Percentiles rank a stretch among this genome's conserved stretches.
Conservation (phyloP, 1,140 invertebrate genomes). For the Eubasilissa regina region DNA sequence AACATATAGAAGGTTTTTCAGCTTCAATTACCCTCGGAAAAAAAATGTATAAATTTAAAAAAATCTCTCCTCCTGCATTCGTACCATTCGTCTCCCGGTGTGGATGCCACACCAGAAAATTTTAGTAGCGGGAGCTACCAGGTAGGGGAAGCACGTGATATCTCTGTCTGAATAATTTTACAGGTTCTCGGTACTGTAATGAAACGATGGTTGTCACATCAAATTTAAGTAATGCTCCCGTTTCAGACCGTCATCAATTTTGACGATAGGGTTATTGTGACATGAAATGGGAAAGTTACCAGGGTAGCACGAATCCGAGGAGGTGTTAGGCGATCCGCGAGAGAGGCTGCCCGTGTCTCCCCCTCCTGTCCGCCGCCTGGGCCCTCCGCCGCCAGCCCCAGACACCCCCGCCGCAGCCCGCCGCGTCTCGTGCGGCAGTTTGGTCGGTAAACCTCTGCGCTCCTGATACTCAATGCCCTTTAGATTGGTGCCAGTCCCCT, state of each 20-base stretch:
- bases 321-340: constrained; percentile 23
- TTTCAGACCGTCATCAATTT: constrained; percentile 30
- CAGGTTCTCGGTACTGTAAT: constrained; percentile 31
- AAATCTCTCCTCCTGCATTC: too few relatives aligned
- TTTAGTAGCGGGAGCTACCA: neutral
- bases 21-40: too few relatives aligned
- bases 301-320: constrained; percentile 25
- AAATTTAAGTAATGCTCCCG: constrained; percentile 32
- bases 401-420: constrained; percentile 25
- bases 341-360: constrained; percentile 30
- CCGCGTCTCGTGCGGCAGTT: constrained; percentile 3
- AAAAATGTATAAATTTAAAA: too few relatives aligned
- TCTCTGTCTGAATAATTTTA: constrained; percentile 2
- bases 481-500: constrained; percentile 49
- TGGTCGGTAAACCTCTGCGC: constrained; percentile 43
- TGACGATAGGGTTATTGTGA: constrained; percentile 48
- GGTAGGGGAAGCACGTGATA: neutral
- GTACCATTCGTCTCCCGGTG: too few relatives aligned
- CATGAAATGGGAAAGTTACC: constrained; percentile 43
- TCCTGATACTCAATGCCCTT: constrained; percentile 58
- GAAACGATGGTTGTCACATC: constrained; percentile 34
- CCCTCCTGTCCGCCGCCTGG: neutral
- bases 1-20: too few relatives aligned
- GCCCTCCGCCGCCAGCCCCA: neutral
- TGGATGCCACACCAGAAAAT: too few relatives aligned